A percentile compares a stretch with the other conserved stretches of the same genome.
Evolutionary conservation across 2,888 invertebrate species (phyloP).

Genomic region (Stegana nigrithorax): DNA sequence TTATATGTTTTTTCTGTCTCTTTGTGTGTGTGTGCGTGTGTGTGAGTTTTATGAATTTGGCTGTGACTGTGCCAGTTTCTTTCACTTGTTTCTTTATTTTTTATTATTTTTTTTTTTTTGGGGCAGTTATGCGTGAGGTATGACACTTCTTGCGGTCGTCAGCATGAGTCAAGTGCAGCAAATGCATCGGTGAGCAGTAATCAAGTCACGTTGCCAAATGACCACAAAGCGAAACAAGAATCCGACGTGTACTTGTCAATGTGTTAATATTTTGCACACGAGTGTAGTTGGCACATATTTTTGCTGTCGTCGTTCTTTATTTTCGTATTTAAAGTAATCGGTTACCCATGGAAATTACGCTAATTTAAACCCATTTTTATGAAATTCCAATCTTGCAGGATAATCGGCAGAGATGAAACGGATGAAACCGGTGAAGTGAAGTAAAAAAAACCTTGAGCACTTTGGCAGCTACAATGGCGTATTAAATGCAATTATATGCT

Average conservation of each 20-base stretch:
- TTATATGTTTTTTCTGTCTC: neutral
- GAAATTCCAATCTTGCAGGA: slow-evolving; percentile 32
- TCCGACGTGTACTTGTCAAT: too few species aligned
- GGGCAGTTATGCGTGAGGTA: slow-evolving; percentile 17
- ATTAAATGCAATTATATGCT: slow-evolving; percentile 47
- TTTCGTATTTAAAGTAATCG: slow-evolving; percentile 17
- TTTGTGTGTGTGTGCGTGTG: slow-evolving; percentile 44
- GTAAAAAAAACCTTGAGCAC: slow-evolving; percentile 24
- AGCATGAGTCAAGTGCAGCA: too few species aligned
- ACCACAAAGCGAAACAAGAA: too few species aligned
- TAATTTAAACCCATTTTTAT: slow-evolving; percentile 51
- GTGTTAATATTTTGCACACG: too few species aligned
- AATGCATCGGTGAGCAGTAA: too few species aligned
- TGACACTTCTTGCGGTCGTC: slow-evolving; percentile 12
- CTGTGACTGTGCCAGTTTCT: slow-evolving; percentile 48
- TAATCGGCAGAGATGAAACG: slow-evolving; percentile 59
- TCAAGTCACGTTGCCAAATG: too few species aligned
- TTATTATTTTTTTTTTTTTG: too few species aligned
- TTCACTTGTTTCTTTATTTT: slow-evolving; percentile 47
- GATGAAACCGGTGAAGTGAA: slow-evolving; percentile 6
- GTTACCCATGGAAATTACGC: slow-evolving; percentile 49
- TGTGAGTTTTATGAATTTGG: slow-evolving; percentile 56
- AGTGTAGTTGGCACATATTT: too few species aligned
- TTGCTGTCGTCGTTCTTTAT: neutral
- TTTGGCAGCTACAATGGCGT: slow-evolving; percentile 29